Percentiles rank a stretch among this genome's conserved stretches.
These are phyloP conservation scores for Cremastobaeus sp. DNA, from an alignment of 2,888 invertebrate genomes.

Conservation along the genomic window DNA sequence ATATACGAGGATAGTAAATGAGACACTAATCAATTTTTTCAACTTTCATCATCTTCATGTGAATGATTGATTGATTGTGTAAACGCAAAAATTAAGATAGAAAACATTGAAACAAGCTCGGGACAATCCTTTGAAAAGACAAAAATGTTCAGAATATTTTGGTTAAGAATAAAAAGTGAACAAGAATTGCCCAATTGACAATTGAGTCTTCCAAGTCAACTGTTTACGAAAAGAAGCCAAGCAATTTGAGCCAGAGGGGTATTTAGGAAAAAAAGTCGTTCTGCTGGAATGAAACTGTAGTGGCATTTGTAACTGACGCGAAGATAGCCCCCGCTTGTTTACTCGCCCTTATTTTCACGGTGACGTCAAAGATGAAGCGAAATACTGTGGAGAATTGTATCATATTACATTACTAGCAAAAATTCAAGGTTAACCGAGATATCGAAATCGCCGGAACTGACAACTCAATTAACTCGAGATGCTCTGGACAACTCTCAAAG, in stretches of 20 bases:
- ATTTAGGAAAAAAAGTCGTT: background rate
- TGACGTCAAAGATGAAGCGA: conserved; percentile 36
- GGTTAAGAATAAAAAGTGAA: no score
- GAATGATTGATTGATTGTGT: conserved; percentile 24
- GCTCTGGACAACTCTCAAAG: no score
- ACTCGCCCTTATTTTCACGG: conserved; percentile 23
- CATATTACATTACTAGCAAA: conserved; percentile 35
- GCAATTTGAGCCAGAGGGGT: background rate
- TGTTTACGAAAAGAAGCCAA: conserved; percentile 5
- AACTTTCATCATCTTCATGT: conserved; percentile 27
- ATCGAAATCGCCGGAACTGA: conserved; percentile 11
- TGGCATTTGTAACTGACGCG: conserved; percentile 12
- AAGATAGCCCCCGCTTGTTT: conserved; percentile 14
- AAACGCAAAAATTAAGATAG: no score
- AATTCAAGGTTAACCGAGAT: conserved; percentile 29
- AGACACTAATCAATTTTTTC: conserved; percentile 26
- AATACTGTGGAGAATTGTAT: conserved; percentile 28
- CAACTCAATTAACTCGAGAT: conserved; percentile 3
- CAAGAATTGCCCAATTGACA: no score
- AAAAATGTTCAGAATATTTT: no score
- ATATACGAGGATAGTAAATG: conserved; percentile 4
- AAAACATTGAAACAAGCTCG: no score
- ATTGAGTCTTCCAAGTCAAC: background rate
- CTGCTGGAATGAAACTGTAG: conserved; percentile 9
- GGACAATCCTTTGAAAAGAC: no score